Evolutionary conservation across 2,797 vertebrate genomes (phyloP), one percentile per base, ranked within the genome.

Genomic region (Lepus oiostolus): DNA sequence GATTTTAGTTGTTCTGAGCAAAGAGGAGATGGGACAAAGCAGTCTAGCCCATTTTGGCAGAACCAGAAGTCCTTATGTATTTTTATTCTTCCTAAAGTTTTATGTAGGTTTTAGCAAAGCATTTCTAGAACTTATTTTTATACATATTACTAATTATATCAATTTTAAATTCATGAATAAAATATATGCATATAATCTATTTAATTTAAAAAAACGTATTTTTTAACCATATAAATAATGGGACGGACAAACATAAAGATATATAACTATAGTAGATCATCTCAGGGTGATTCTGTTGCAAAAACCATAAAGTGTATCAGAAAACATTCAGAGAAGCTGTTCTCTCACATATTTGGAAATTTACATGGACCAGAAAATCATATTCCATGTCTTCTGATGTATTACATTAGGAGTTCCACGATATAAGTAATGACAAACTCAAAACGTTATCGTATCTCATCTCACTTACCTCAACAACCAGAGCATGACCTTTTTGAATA

Each of bases 381-480:
- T 24, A 22, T 2, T n/a, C 16, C 42, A 22, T 72, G 26, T 30
- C 28, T 82, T 88, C 35, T 74, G 16, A 85, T 81, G 14, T 76
- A 89, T 85, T 85, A 76, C 32, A 63, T 92, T 76, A 92, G 58
- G 93, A 83, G 8, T 74, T 63, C 85, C 50, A 84, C 75, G 94
- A 19, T 52, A 24, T 94, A 47, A 88, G 19, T 89, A 86, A 95
- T 77, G 80, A 82, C 60, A 95, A 58, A 50, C 42, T 96, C 17
- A 91, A 93, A 95, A 93, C 30, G 62, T 67, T 96, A 97, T 96
- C 17, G 76, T 88, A 72, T 96, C 72, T 98, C 87, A 58, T 95
- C n/a, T 30, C 68, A 65, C 50, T 93, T 95, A 94, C 90, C 82
- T 94, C 65, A 96, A 54, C 86, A 54, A 84, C 58, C 94, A 62